phyloP scores from a whole-genome alignment of 1,140 invertebrate species.

The Drosophila sp. region DNA sequence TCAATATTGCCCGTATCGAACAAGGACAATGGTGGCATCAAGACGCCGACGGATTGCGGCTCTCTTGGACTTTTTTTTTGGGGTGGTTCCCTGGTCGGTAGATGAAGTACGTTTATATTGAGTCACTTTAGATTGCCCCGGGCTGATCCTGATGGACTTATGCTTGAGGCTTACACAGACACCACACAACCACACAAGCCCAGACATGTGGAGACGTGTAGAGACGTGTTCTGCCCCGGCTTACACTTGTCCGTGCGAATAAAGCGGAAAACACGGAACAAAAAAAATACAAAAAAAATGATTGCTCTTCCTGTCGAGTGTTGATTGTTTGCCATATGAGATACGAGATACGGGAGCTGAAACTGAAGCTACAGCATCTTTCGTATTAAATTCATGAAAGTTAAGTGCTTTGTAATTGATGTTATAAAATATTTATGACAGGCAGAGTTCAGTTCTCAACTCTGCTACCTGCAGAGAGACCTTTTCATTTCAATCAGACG shows the following conservation, averaged over 20 bases:
- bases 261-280: constrained; percentile 19
- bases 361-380: constrained; percentile 38
- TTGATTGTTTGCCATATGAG: constrained; percentile 72
- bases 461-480: constrained; percentile 29
- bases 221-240: constrained; percentile 50
- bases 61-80: constrained; percentile 24
- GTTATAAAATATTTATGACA: constrained; percentile 85
- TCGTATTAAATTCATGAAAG: constrained; percentile 84
- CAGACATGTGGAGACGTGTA: too few species aligned
- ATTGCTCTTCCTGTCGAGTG: constrained; percentile 68
- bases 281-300: constrained; percentile 58
- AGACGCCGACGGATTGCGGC: constrained; percentile 30
- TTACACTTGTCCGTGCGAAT: constrained; percentile 71
- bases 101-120: constrained; percentile 16
- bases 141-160: constrained; percentile 54
- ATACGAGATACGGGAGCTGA: constrained; percentile 39
- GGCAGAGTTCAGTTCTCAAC: constrained; percentile 13
- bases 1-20: constrained; percentile 56
- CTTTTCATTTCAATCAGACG: constrained; percentile 52
- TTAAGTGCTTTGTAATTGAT: constrained; percentile 85
- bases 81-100: constrained; percentile 10
- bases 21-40: constrained; percentile 28
- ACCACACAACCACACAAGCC: constrained; percentile 26
- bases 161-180: constrained; percentile 39
- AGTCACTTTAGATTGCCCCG: constrained; percentile 51